phyloP scores from a whole-genome alignment of 2,113 vertebrate species.

The Cebus imitator region DNA sequence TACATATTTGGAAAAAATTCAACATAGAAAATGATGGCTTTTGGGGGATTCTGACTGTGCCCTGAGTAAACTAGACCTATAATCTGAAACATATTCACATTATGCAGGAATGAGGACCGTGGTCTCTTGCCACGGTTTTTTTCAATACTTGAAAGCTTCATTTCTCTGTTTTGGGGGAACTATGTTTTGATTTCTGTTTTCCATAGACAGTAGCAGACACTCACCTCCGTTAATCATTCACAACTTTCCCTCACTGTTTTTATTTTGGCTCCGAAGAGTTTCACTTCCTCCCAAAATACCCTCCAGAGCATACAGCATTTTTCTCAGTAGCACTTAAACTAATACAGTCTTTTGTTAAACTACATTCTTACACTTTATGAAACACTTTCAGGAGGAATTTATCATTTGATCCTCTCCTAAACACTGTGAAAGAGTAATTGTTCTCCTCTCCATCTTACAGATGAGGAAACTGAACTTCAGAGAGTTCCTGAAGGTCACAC shows the following conservation, averaged over 20 bases:
- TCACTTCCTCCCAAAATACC: conserved; percentile 64
- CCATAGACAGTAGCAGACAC: conserved; percentile 76
- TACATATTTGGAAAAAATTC: conserved; percentile 74
- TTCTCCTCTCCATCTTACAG: not conserved
- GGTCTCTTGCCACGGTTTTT: conserved; percentile 40
- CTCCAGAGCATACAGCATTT: conserved; percentile 50
- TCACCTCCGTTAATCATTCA: conserved; percentile 68
- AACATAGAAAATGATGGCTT: conserved; percentile 71
- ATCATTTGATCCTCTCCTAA: conserved; percentile 57
- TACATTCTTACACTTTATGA: conserved; percentile 28
- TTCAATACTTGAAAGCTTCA: conserved; percentile 65
- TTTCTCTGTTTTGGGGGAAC: conserved; percentile 70
- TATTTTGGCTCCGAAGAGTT: conserved; percentile 67
- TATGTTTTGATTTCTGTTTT: conserved; percentile 76
- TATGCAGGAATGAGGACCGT: conserved; percentile 73
- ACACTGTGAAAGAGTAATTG: not conserved
- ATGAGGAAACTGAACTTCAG: conserved; percentile 25
- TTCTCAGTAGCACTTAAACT: conserved; percentile 53
- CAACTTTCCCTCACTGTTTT: conserved; percentile 65
- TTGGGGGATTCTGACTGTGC: conserved; percentile 61
- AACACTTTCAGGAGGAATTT: conserved; percentile 46
- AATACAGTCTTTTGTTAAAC: conserved; percentile 46
- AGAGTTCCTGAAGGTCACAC: not conserved
- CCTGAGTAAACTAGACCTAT: conserved; percentile 52
- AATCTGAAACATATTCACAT: conserved; percentile 72